A percentile compares a stretch with the other conserved stretches of the same genome.
These are phyloP conservation scores for Ophiodon elongatus DNA, from an alignment of 2,113 vertebrate genomes.

Conservation along the genomic window DNA sequence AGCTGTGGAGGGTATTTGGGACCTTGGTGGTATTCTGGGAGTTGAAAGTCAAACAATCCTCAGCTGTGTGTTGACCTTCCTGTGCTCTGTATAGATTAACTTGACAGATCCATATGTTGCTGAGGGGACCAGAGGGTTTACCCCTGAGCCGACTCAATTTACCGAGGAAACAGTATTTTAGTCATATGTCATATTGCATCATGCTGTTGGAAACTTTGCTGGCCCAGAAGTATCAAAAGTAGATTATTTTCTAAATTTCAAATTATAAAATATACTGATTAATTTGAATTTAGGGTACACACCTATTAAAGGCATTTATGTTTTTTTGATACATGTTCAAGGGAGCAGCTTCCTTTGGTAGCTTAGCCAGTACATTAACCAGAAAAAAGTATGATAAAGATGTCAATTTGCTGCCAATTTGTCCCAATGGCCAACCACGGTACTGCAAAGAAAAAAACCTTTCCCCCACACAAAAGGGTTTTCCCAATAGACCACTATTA, in stretches of 20 bases:
- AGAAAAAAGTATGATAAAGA: not conserved
- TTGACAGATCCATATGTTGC: slow-evolving; percentile 28
- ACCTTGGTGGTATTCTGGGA: slow-evolving; percentile 32
- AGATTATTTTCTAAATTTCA: not conserved
- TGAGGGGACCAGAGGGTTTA: not conserved
- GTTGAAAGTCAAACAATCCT: slow-evolving; percentile 36
- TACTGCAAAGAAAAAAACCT: not conserved
- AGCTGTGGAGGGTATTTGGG: slow-evolving; percentile 13
- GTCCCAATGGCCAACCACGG: not conserved
- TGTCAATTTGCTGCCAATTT: not conserved
- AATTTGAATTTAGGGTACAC: not conserved
- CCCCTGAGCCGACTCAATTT: not conserved
- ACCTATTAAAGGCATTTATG: not conserved
- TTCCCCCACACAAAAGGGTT: not conserved
- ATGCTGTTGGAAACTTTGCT: not conserved
- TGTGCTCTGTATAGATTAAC: slow-evolving; percentile 43
- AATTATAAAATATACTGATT: not conserved
- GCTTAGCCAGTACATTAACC: not conserved
- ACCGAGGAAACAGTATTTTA: not conserved
- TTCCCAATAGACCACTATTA: not conserved
- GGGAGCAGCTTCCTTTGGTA: not conserved
- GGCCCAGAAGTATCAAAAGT: not conserved
- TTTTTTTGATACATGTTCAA: not conserved
- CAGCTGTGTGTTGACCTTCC: slow-evolving; percentile 14
- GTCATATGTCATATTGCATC: not conserved